Conservation (phyloP, 2,888 invertebrate genomes). For the Cyaniris semiargus region DNA sequence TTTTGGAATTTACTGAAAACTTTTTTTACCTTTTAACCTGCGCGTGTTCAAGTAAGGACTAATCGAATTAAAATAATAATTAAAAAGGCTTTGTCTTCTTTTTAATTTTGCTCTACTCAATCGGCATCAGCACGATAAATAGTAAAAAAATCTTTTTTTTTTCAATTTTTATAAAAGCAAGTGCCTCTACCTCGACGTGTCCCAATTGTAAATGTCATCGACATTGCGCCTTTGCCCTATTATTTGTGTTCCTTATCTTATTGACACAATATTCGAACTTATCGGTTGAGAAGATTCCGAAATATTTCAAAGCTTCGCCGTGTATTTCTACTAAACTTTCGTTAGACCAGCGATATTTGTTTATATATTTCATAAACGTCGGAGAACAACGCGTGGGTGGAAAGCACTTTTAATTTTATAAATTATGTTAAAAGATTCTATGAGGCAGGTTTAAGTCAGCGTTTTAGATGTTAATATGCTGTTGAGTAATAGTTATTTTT, state of each 20-base stretch:
- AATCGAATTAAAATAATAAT: neutral
- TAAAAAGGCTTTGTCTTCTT: neutral
- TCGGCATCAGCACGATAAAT: neutral
- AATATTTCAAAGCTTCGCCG: slow-evolving; percentile 39
- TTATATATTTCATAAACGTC: slow-evolving; percentile 23
- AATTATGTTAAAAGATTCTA: slow-evolving; percentile 26
- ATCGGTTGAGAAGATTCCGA: slow-evolving; percentile 67
- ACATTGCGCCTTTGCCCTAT: slow-evolving; percentile 58
- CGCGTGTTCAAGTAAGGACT: neutral
- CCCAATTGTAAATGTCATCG: slow-evolving; percentile 62
- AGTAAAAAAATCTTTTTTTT: neutral
- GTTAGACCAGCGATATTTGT: slow-evolving; percentile 8
- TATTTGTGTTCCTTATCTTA: slow-evolving; percentile 72
- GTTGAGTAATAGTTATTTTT: slow-evolving; percentile 26
- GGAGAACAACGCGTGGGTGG: slow-evolving; percentile 20
- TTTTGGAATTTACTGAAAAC: neutral
- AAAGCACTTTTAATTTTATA: slow-evolving; percentile 28
- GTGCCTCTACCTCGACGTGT: slow-evolving; percentile 43
- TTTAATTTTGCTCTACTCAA: no score
- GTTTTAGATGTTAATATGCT: slow-evolving; percentile 21
- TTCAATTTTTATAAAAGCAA: neutral
- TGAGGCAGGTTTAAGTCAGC: slow-evolving; percentile 22
- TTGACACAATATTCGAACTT: slow-evolving; percentile 74
- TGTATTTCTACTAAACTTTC: slow-evolving; percentile 20
- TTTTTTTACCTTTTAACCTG: neutral